Evolutionary conservation across 2,888 invertebrate genomes (phyloP).

Genomic region (Mythimna impura): DNA sequence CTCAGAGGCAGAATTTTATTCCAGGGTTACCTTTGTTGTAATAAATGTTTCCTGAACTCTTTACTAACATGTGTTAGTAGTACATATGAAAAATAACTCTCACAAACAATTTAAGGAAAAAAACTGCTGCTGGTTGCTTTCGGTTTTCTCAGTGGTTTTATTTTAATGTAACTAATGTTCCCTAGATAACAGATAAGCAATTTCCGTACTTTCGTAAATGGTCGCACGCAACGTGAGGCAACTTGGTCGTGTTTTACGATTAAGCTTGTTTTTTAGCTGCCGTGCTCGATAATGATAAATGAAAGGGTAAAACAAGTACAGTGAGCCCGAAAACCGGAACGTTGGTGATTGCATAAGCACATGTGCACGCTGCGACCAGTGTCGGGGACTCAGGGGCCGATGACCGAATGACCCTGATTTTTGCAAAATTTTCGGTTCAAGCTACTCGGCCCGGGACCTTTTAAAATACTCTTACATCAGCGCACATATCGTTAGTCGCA

Average conservation of each 20-base stretch:
- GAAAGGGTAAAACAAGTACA: conserved; percentile 69
- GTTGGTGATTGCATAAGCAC: conserved; percentile 81
- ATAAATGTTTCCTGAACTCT: conserved; percentile 7
- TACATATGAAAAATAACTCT: conserved; percentile 32
- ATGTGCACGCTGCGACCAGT: conserved; percentile 75
- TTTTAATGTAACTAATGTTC: conserved; percentile 45
- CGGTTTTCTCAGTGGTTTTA: conserved; percentile 25
- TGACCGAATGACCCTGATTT: conserved; percentile 80
- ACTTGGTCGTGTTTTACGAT: conserved; percentile 44
- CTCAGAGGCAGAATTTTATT: conserved; percentile 35
- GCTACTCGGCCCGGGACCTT: conserved; percentile 23
- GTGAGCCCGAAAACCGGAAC: conserved; percentile 76
- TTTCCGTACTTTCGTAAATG: conserved; percentile 47
- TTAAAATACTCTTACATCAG: conserved; percentile 21
- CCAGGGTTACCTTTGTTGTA: conserved; percentile 17
- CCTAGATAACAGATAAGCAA: conserved; percentile 49
- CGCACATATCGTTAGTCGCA: not conserved
- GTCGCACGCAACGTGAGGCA: conserved; percentile 49
- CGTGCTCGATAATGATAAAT: conserved; percentile 70
- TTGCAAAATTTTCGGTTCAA: conserved; percentile 70
- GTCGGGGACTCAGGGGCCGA: conserved; percentile 76
- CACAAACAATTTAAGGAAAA: not conserved
- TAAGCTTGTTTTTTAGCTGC: conserved; percentile 59
- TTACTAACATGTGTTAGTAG: conserved; percentile 1
- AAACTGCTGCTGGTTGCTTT: not conserved